Percentiles rank a stretch among this genome's conserved stretches.
These are phyloP conservation scores for Coreoperca whiteheadi DNA, from an alignment of 2,113 vertebrate genomes.

Conservation along the genomic window DNA sequence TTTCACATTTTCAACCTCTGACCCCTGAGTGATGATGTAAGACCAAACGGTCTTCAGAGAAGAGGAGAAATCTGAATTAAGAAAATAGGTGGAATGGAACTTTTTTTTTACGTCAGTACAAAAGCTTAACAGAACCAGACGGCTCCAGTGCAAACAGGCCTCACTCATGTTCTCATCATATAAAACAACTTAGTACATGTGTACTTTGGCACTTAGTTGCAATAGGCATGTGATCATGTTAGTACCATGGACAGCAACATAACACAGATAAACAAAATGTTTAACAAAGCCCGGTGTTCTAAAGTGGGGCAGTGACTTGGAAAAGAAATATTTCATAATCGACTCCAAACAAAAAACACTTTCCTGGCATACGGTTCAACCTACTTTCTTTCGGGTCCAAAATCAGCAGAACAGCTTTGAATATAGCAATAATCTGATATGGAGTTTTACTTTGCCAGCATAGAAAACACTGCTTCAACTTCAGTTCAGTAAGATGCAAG, in stretches of 20 bases:
- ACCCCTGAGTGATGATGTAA: background rate
- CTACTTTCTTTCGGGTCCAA: constrained; percentile 66
- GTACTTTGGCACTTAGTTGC: constrained; percentile 51
- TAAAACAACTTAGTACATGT: constrained; percentile 61
- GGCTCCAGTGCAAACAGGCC: constrained; percentile 28
- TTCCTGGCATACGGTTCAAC: constrained; percentile 66
- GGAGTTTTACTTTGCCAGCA: constrained; percentile 3
- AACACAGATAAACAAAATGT: constrained; percentile 75
- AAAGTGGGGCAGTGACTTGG: constrained; percentile 69
- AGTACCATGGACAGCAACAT: constrained; percentile 69
- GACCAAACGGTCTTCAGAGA: background rate
- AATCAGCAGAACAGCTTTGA: constrained; percentile 55
- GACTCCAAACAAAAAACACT: constrained; percentile 59
- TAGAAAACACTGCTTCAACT: background rate
- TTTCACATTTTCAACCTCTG: background rate
- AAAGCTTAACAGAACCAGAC: constrained; percentile 24
- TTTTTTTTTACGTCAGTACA: constrained; percentile 1
- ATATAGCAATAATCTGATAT: constrained; percentile 39
- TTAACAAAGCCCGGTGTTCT: constrained; percentile 61
- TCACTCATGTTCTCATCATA: constrained; percentile 45
- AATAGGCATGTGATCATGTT: constrained; percentile 45
- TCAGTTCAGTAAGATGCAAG: constrained; percentile 19
- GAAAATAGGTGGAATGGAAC: background rate
- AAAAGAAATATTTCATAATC: constrained; percentile 63
- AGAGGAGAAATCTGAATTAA: background rate